Evolutionary conservation across 2,797 vertebrate genomes (phyloP).

Genomic region (Prionace glauca): DNA sequence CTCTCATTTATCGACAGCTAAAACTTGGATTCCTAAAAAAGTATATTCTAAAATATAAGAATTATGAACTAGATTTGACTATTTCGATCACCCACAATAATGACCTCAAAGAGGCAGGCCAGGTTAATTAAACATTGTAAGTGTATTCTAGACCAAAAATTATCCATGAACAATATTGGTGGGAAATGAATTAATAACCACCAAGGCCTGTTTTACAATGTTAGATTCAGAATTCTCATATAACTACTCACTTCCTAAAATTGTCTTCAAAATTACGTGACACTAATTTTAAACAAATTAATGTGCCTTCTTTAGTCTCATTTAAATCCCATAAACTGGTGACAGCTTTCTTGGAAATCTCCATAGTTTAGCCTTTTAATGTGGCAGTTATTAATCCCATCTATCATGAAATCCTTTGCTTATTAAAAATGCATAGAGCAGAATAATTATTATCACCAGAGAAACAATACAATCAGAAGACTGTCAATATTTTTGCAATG

Average conservation of each 20-base stretch:
- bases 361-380: background rate
- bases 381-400: background rate
- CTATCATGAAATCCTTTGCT: background rate
- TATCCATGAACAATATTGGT: background rate
- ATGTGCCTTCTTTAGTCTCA: background rate
- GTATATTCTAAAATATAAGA: no score
- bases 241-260: background rate
- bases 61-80: background rate
- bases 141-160: background rate
- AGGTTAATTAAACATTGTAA: background rate
- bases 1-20: background rate
- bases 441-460: constrained; percentile 13
- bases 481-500: background rate
- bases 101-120: background rate
- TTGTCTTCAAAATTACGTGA: background rate
- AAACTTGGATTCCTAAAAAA: background rate
- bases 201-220: background rate
- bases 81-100: background rate
- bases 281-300: background rate
- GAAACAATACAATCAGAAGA: constrained; percentile 5
- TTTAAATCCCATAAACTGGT: background rate
- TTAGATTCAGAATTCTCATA: background rate
- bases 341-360: background rate
- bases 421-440: background rate
- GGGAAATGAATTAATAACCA: background rate